Conservation (phyloP, 2,113 vertebrate genomes). For the Solea senegalensis region DNA sequence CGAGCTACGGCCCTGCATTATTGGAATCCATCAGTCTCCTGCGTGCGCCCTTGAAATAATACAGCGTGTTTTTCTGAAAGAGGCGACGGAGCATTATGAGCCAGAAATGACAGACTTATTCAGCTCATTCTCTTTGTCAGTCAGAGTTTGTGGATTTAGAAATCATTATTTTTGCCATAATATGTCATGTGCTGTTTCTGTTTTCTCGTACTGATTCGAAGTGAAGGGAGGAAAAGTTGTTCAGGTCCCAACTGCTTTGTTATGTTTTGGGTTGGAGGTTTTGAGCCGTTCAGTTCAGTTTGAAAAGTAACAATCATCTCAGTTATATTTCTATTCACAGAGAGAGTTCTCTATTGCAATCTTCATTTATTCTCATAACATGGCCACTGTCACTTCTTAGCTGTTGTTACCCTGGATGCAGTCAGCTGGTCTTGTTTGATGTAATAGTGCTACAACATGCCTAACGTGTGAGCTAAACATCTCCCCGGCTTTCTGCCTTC, state of each 20-base stretch:
- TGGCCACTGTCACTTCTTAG: too few species aligned
- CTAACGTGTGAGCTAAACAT: too few species aligned
- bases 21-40: conserved; percentile 64
- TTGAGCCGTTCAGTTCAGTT: too few species aligned
- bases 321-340: too few species aligned
- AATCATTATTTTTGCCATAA: conserved; percentile 59
- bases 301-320: too few species aligned
- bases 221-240: conserved; percentile 4
- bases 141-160: conserved; percentile 71
- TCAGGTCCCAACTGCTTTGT: background rate
- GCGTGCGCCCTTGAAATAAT: conserved; percentile 30
- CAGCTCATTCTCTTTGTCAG: conserved; percentile 37
- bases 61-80: conserved; percentile 24
- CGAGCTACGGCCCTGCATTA: conserved; percentile 49
- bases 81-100: conserved; percentile 9
- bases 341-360: too few species aligned
- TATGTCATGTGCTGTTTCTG: conserved; percentile 10
- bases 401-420: too few species aligned
- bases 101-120: conserved; percentile 47
- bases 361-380: too few species aligned
- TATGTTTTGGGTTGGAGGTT: too few species aligned
- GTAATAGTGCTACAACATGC: too few species aligned
- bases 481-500: too few species aligned
- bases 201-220: conserved; percentile 6
- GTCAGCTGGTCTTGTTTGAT: too few species aligned